Evolutionary conservation across 2,113 vertebrate genomes (phyloP), one percentile per base, ranked within the genome.

Genomic region (Paracyprichromis sp.): DNA sequence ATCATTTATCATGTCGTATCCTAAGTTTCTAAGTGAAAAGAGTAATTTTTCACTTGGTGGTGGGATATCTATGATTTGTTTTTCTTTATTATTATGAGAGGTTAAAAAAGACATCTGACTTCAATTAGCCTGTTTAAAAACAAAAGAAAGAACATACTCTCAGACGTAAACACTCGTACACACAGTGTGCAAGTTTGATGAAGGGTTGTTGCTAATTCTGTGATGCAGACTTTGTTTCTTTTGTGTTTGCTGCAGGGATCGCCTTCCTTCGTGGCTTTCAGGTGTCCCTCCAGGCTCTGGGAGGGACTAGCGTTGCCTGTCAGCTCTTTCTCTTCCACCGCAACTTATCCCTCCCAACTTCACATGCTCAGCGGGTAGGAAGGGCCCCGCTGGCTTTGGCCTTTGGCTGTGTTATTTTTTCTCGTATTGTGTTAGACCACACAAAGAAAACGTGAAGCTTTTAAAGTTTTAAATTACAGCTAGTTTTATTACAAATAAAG

Each of bases 251-350:
- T 89, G 56, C 92, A 97, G 97, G 97, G 29, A 96, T 97, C 24
- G 86, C 90, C 59, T 97, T 96, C 90, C 87, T 97, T 59, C 92
- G 93, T 86, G 97, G 97, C 36, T 97, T 97, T 86, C 96, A 96
- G 90, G 96, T 97, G 79, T 92, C 83, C 2, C 83, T 97, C 3
- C 96, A 97, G 93, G 90, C 81, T 47, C 63, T 97, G 87, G 95
- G 96, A 82, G 94, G 96, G 4, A 83, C 90, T 3, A 71, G 63
- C 2, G 2, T 90, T 2, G 69, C 81, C 21, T 97, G 97, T 84
- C 97, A 97, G 83, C 96, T 97, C 5, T 95, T 96, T 34, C 92
- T 97, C 13, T 94, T 97, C 76, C 92, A 94, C 5, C 85, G 91
- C n/a, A 96, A 97, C 78, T 47, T 95, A 40, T 96, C 96, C 3